Conservation (phyloP, 2,797 vertebrate species). For the Carcharodon carcharias region DNA sequence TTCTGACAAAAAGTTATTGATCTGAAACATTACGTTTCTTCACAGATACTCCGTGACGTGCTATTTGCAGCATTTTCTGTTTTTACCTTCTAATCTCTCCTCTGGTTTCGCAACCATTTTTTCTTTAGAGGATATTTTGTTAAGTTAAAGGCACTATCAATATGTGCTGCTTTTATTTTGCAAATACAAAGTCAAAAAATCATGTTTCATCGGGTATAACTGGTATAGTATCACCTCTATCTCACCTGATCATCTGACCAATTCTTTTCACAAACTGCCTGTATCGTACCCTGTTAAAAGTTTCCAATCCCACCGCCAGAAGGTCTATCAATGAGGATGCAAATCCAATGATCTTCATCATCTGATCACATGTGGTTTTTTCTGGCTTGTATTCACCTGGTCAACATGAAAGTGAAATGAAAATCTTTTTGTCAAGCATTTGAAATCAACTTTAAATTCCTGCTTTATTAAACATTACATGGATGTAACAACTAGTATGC, state of each 20-base stretch:
- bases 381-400: conserved; percentile 79
- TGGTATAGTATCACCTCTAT: not conserved
- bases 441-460: not conserved
- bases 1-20: not conserved
- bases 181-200: not conserved
- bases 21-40: not conserved
- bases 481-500: not conserved
- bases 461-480: not conserved
- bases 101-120: not conserved
- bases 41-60: not conserved
- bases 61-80: not conserved
- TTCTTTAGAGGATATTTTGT: not conserved
- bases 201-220: not conserved
- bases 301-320: conserved; percentile 80
- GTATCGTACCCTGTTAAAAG: conserved; percentile 89
- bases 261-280: conserved; percentile 92
- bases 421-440: not conserved
- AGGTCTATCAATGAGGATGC: conserved; percentile 85
- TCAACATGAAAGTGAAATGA: conserved; percentile 3
- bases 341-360: conserved; percentile 95
- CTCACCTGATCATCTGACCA: conserved; percentile 86
- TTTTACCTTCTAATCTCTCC: not conserved
- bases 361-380: conserved; percentile 81
- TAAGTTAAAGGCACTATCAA: not conserved
- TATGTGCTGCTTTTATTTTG: not conserved